These are phyloP conservation scores for Hippocampus kuda DNA, from an alignment of 2,797 vertebrate species.

Conservation along the genomic window DNA sequence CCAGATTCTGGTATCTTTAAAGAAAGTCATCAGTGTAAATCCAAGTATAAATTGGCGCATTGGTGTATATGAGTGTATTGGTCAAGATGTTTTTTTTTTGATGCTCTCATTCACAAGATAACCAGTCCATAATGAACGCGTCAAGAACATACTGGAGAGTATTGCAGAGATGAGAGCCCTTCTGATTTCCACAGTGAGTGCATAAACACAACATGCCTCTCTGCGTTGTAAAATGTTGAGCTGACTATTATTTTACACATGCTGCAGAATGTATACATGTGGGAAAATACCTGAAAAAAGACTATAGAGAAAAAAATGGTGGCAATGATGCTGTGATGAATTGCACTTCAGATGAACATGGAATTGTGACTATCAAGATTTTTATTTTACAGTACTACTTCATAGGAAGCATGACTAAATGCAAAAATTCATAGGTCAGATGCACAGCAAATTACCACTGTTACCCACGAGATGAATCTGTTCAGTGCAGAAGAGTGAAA, in stretches of 20 bases:
- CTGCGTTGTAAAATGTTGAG: neutral
- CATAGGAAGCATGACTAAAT: neutral
- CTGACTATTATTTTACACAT: neutral
- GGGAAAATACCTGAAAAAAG: neutral
- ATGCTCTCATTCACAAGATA: neutral
- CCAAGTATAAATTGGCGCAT: neutral
- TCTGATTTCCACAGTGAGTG: neutral
- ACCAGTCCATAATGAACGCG: neutral
- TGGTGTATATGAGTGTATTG: neutral
- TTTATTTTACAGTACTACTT: neutral
- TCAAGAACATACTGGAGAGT: neutral
- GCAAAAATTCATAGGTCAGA: neutral
- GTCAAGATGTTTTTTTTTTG: neutral
- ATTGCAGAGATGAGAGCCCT: neutral
- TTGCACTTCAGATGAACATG: neutral
- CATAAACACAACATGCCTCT: neutral
- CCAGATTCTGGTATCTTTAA: neutral
- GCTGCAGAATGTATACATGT: neutral
- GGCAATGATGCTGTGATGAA: neutral
- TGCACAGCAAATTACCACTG: neutral
- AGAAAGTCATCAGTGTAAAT: neutral
- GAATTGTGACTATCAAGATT: neutral
- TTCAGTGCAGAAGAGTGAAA: neutral
- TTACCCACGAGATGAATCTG: neutral
- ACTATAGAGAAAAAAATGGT: neutral